A percentile compares a stretch with the other conserved stretches of the same genome.
Evolutionary conservation across 2,113 vertebrate species (phyloP).

Genomic region (Macheiramphus alcinus): DNA sequence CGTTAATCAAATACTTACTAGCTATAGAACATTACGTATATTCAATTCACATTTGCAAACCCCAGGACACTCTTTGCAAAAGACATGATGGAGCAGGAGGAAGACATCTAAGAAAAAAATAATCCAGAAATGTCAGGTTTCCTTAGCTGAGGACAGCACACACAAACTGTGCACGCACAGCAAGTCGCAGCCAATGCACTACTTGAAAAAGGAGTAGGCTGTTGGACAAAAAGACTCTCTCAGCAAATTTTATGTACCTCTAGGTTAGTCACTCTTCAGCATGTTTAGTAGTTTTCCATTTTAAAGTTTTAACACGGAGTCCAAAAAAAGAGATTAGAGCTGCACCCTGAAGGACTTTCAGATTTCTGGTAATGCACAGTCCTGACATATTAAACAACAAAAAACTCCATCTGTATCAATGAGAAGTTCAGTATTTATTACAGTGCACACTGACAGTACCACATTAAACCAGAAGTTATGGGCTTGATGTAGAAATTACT

Average conservation of each 20-base stretch:
- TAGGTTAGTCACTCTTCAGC: neutral
- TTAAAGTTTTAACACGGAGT: neutral
- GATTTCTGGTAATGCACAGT: neutral
- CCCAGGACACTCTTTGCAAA: neutral
- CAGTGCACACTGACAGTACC: neutral
- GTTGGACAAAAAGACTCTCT: neutral
- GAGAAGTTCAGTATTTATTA: slow-evolving; percentile 26
- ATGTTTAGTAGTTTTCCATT: neutral
- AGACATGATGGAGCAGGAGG: neutral
- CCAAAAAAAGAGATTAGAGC: neutral
- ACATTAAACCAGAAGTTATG: slow-evolving; percentile 41
- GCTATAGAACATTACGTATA: neutral
- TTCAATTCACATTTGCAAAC: neutral
- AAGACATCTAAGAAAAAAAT: neutral
- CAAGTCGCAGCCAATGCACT: neutral
- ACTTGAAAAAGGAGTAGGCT: neutral
- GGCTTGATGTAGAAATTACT: slow-evolving; percentile 30
- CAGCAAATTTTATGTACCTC: neutral
- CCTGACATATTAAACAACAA: slow-evolving; percentile 1
- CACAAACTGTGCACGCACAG: neutral
- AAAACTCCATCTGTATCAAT: neutral
- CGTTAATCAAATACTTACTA: neutral
- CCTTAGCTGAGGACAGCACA: neutral
- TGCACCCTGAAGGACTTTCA: slow-evolving; percentile 1
- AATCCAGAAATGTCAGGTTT: neutral